These are phyloP conservation scores for Acanthosoma haemorrhoidale DNA, from an alignment of 2,888 invertebrate genomes.

Conservation along the genomic window DNA sequence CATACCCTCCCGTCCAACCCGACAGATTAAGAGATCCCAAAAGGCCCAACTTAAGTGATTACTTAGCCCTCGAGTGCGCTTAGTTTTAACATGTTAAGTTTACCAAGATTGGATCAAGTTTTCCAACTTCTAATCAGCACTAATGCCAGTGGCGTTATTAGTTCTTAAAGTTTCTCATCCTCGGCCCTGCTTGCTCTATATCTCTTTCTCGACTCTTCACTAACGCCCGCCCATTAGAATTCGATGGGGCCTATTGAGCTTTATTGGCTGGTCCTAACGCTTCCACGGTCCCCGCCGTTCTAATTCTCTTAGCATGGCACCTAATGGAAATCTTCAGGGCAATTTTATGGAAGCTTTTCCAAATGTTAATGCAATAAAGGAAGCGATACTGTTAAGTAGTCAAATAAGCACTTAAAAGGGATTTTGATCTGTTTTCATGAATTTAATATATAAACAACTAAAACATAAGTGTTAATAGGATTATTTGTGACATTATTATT, in stretches of 20 bases:
- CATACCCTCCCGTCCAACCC: not conserved
- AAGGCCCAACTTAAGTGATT: constrained; percentile 22
- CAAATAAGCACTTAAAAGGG: too few species aligned
- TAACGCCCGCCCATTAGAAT: too few species aligned
- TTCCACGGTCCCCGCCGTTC: not conserved
- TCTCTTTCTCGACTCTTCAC: not conserved
- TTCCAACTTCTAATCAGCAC: constrained; percentile 24
- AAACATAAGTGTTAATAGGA: too few species aligned
- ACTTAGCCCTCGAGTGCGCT: constrained; percentile 22
- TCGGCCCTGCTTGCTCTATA: not conserved
- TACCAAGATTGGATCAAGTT: constrained; percentile 26
- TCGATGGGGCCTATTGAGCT: too few species aligned
- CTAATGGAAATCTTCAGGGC: too few species aligned
- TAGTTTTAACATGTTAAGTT: constrained; percentile 26
- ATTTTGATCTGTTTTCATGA: too few species aligned
- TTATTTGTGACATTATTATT: too few species aligned
- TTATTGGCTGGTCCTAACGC: not conserved
- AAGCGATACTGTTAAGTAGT: too few species aligned
- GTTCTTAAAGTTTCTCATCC: constrained; percentile 19
- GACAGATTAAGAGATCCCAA: constrained; percentile 9
- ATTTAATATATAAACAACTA: too few species aligned
- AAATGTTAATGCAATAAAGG: too few species aligned
- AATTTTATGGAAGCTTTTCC: too few species aligned
- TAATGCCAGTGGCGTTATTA: constrained; percentile 20
- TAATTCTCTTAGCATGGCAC: not conserved